Evolutionary conservation across 2,888 invertebrate species (phyloP), one percentile per base, ranked within the genome.

Genomic region (Chloroclystis v-ata): DNA sequence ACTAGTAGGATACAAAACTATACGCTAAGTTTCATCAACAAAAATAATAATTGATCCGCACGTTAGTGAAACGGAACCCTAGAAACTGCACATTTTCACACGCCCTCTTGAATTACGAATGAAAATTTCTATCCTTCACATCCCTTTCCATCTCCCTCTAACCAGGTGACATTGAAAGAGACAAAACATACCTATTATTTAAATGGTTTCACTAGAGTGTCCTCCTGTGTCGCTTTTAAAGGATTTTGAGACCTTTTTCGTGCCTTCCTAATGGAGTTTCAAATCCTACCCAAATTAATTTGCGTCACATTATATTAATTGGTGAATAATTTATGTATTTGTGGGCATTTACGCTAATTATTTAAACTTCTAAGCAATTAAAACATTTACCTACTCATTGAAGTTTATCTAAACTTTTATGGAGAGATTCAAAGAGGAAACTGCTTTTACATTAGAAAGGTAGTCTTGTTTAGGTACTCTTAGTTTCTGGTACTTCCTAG

Each of bases 21-120:
- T n/a, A n/a, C n/a, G n/a, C n/a, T n/a, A n/a, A n/a, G n/a, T n/a
- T n/a, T n/a, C n/a, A n/a, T n/a, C n/a, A n/a, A n/a, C n/a, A n/a
- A n/a, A n/a, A n/a, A n/a, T n/a, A n/a, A n/a, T n/a, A n/a, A n/a
- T n/a, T n/a, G n/a, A n/a, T n/a, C n/a, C n/a, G n/a, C 20, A 14
- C 16, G 13, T 5, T 10, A 10, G 20, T 20, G 6, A 24, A 29
- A 29, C 29, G 35, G 54, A 54, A 45, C 50, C 48, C 59, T 59
- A 67, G 69, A 66, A 84, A 85, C 78, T 86, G 85, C 75, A 76
- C 76, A 62, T 66, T 80, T 86, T 86, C 86, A 81, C 86, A 86
- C 86, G 85, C 71, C 75, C 61, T 66, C 54, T 50, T 69, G 67
- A 75, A 77, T 78, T 74, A 72, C 70, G 60, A 72, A 79, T 75